Percentiles rank a stretch among this genome's conserved stretches.
phyloP scores from a whole-genome alignment of 2,888 invertebrate genomes.

The Pilophorus perplexus region DNA sequence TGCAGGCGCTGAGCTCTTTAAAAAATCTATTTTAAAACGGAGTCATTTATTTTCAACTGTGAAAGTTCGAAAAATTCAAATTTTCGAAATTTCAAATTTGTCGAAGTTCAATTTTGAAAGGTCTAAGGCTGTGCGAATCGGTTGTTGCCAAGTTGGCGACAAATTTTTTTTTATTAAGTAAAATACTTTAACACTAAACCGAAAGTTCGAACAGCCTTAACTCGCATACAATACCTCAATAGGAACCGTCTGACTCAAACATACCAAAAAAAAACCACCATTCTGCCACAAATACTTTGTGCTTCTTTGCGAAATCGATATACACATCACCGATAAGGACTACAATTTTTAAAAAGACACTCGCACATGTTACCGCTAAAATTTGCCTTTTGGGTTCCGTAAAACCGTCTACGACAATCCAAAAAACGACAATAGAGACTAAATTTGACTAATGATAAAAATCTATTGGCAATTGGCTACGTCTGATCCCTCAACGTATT shows the following conservation, averaged over 20 bases:
- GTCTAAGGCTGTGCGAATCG: too few relatives aligned
- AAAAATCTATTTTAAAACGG: background rate
- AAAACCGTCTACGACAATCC: too few relatives aligned
- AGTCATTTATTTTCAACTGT: background rate
- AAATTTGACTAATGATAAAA: background rate
- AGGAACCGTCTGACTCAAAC: background rate
- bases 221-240: too few relatives aligned
- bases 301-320: background rate
- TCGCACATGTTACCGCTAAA: slow-evolving; percentile 22
- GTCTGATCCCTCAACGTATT: background rate
- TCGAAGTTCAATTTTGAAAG: too few relatives aligned
- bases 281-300: background rate
- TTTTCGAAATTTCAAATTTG: too few relatives aligned
- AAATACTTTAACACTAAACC: background rate
- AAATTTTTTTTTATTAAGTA: too few relatives aligned
- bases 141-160: too few relatives aligned
- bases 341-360: background rate
- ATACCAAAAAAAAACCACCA: background rate
- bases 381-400: too few relatives aligned
- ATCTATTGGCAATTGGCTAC: background rate
- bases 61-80: background rate
- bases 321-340: background rate
- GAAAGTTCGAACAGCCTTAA: too few relatives aligned
- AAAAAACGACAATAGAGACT: too few relatives aligned
- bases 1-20: too few relatives aligned